phyloP scores from a whole-genome alignment of 2,797 vertebrate genomes.

The Rhyacichthys aspro region DNA sequence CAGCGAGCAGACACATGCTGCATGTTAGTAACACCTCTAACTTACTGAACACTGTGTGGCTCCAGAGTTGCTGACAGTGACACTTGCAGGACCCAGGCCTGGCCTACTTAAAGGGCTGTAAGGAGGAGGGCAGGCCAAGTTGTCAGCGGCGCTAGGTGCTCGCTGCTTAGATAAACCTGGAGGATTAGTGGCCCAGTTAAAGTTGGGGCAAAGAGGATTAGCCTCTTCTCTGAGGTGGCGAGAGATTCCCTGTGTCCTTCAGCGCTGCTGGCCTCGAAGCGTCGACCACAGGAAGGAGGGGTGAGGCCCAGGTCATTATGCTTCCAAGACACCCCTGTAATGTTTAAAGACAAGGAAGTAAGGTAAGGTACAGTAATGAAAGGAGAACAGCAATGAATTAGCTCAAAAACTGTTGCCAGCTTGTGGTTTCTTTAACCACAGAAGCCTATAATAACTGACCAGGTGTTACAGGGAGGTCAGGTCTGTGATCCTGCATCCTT shows the following conservation, averaged over 20 bases:
- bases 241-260: constrained; percentile 85
- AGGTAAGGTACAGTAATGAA: constrained; percentile 47
- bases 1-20: constrained; percentile 43
- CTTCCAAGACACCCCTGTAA: constrained; percentile 44
- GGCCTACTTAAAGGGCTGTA: constrained; percentile 81
- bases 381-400: constrained; percentile 52
- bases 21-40: constrained; percentile 65
- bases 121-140: constrained; percentile 76
- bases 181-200: constrained; percentile 89
- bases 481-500: too few relatives aligned
- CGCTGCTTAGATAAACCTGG: constrained; percentile 84
- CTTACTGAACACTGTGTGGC: constrained; percentile 74
- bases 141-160: constrained; percentile 83
- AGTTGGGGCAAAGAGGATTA: constrained; percentile 89
- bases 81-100: constrained; percentile 77
- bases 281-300: constrained; percentile 21
- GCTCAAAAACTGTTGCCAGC: constrained; percentile 50
- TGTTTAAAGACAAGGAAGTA: constrained; percentile 34
- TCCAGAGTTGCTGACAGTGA: constrained; percentile 81
- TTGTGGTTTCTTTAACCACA: too few relatives aligned
- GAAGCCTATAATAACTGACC: constrained; percentile 56
- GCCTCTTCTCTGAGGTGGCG: constrained; percentile 81
- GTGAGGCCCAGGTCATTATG: constrained; percentile 36
- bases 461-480: constrained; percentile 54
- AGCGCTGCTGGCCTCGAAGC: constrained; percentile 67